Evolutionary conservation across 2,797 vertebrate genomes (phyloP).

Genomic region (Typhlichthys eigenmanni): DNA sequence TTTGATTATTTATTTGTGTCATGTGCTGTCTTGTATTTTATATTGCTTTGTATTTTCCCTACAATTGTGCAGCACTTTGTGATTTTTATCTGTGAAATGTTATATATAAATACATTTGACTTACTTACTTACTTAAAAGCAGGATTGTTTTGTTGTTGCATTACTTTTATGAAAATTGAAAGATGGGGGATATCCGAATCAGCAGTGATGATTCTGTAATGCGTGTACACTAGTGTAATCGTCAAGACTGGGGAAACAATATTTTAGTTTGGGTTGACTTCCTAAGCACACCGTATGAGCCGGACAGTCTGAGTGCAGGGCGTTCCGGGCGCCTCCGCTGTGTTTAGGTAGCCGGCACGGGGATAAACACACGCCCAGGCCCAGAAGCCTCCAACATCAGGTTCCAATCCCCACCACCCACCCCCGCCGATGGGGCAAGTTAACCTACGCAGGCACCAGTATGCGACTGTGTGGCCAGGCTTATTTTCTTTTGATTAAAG

Average conservation of each 20-base stretch:
- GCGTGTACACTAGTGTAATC: neutral
- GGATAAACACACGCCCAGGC: slow-evolving; percentile 34
- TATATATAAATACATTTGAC: no score
- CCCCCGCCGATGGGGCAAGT: slow-evolving; percentile 47
- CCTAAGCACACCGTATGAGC: slow-evolving; percentile 12
- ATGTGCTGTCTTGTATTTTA: no score
- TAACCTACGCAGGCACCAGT: slow-evolving; percentile 59
- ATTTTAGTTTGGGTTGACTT: slow-evolving; percentile 39
- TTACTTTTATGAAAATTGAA: neutral
- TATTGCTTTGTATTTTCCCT: no score
- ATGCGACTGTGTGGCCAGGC: slow-evolving; percentile 57
- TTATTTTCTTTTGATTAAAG: slow-evolving; percentile 83
- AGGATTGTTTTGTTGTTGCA: neutral
- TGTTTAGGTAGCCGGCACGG: slow-evolving; percentile 64
- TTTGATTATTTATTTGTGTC: no score
- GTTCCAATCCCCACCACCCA: slow-evolving; percentile 63
- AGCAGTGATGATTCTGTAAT: neutral
- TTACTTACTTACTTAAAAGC: no score
- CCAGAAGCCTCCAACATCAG: slow-evolving; percentile 58
- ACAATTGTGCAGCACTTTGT: no score
- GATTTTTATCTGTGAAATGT: no score
- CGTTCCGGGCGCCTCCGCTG: slow-evolving; percentile 34
- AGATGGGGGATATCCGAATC: neutral
- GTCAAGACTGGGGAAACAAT: slow-evolving; percentile 16
- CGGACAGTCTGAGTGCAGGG: slow-evolving; percentile 29